Base-by-base conservation (phyloP, 2,797 vertebrate species). In the Molossus molossus region DNA sequence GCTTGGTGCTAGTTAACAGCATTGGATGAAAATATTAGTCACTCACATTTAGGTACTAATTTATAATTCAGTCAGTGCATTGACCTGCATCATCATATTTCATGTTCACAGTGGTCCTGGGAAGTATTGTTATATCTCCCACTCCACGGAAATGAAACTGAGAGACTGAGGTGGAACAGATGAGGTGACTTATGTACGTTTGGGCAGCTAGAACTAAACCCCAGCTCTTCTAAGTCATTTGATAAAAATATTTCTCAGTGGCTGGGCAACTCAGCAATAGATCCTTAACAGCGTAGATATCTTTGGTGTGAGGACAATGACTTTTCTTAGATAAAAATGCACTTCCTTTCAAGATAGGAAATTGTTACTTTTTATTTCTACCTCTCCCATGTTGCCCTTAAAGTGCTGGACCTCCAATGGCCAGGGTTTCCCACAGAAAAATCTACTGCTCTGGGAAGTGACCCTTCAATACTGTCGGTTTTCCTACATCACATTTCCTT, bases 281-380 rank as follows among this genome's bases (percentile, higher is more conserved):
- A 29, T 64, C 23, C 69, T 48, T 60, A n/a, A 50, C 25, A 85
- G 17, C 2, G 2, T 40, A 88, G 33, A 23, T 4, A 13, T 14
- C 33, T 88, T 77, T 75, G n/a, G 0, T 67, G 3, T 57, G 29
- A 83, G 60, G 40, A 86, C 53, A 70, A 17, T 57, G 18, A 7
- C 64, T 92, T 82, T 79, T 40, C 53, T 94, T 33, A 33, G 23
- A 25, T n/a, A 29, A 82, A 90, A 77, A 62, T 21, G 11, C n/a
- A 17, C 77, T 91, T 84, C 77, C 62, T 91, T 93, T 80, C 40
- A 90, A 81, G 77, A 72, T 6, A 53, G 23, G 58, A 69, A 69
- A 3, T 60, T 83, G 29, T n/a, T 80, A 29, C 29, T 18, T 72
- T 82, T 75, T 48, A 81, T 87, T 90, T 60, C n/a, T 0, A 15